phyloP scores from a whole-genome alignment of 2,797 vertebrate species.

The Chaetophractus vellerosus region DNA sequence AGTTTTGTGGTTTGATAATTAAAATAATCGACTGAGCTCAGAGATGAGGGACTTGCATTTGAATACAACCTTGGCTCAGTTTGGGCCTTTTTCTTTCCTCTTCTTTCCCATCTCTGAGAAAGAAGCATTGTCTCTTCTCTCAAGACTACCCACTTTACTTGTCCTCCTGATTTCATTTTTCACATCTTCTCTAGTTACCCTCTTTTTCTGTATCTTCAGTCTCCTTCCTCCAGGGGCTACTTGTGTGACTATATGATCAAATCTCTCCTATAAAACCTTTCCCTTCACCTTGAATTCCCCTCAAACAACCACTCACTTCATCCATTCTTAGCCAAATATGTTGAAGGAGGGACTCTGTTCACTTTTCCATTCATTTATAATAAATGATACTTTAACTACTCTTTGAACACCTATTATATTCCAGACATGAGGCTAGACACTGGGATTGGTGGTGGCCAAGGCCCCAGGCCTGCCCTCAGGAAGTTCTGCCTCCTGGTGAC shows the following conservation, averaged over 20 bases:
- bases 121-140: background rate
- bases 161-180: background rate
- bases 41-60: background rate
- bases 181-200: background rate
- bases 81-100: background rate
- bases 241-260: background rate
- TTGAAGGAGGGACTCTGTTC: background rate
- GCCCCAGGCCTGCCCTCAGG: accelerated
- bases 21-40: constrained; percentile 31
- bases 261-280: background rate
- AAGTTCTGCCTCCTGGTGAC: background rate
- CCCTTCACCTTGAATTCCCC: background rate
- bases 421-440: background rate
- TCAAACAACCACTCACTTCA: background rate
- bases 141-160: background rate
- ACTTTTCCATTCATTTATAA: background rate
- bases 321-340: background rate
- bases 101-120: background rate
- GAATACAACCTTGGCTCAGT: background rate
- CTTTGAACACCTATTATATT: background rate
- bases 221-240: background rate
- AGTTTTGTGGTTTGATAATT: background rate
- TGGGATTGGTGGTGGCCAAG: background rate
- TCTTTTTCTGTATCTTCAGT: background rate
- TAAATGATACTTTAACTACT: background rate